A percentile compares a stretch with the other conserved stretches of the same genome.
Conservation (phyloP, 2,113 vertebrate species). For the Uropsilus gracilis region DNA sequence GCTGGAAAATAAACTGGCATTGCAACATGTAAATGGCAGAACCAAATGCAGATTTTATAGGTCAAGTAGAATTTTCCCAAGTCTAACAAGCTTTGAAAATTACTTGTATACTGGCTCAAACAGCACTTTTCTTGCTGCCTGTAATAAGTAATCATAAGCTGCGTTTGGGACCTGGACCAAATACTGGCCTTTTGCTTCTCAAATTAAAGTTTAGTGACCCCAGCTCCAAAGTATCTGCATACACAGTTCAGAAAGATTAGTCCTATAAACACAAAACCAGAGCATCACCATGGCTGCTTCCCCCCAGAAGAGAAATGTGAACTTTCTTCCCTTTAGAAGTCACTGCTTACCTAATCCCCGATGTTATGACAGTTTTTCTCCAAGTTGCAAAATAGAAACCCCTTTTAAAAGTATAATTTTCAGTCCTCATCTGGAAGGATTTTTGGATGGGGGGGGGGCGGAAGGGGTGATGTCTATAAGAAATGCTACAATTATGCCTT, state of each 20-base stretch:
- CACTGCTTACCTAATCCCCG: constrained; percentile 1
- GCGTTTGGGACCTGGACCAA: constrained; percentile 44
- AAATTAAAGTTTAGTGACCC: constrained; percentile 43
- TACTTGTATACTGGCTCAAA: constrained; percentile 32
- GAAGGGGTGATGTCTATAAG: not conserved
- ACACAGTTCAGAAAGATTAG: constrained; percentile 63
- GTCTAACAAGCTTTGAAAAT: constrained; percentile 38
- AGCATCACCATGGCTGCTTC: not conserved
- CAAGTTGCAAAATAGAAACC: not conserved
- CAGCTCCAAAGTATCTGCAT: constrained; percentile 21
- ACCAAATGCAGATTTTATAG: constrained; percentile 52
- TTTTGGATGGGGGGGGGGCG: too few relatives aligned
- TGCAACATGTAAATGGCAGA: not conserved
- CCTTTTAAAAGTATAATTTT: not conserved
- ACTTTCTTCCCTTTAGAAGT: constrained; percentile 1
- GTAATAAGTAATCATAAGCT: not conserved
- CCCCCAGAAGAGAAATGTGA: constrained; percentile 53
- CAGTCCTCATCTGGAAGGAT: not conserved
- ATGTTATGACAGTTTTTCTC: not conserved
- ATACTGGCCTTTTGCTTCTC: constrained; percentile 48
- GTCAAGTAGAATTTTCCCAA: constrained; percentile 47
- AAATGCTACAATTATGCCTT: not conserved
- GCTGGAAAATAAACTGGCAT: constrained; percentile 23
- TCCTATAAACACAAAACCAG: constrained; percentile 40
- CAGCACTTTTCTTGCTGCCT: not conserved